Evolutionary conservation across 2,888 invertebrate species (phyloP), one percentile per base, ranked within the genome.

Genomic region (Dusona sp.): DNA sequence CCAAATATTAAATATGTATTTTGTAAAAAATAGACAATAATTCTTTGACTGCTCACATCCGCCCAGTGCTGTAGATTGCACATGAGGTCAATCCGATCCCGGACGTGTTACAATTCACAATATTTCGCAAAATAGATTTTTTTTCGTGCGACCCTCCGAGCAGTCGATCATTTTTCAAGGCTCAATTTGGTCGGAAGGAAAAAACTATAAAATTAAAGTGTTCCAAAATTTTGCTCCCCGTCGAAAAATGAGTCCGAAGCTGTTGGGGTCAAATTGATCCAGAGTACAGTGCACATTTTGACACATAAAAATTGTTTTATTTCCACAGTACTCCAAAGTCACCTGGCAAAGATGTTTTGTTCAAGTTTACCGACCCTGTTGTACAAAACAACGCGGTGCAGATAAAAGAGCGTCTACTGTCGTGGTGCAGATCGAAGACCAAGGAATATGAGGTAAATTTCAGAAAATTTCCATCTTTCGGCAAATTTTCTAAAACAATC

Each of bases 391-490:
- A 98, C 95, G 98, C 98, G 94, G 97, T 97, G 95, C 97, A 98
- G 95, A 98, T 99, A 95, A 99, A 99, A 97, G 98, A 99, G 95
- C 97, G 98, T 95, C 96, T 99, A 95, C 97, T 99, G 95, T 97
- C 97, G 95, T 99, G 99, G 99, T 98, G 98, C 96, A 98, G 98
- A 95, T 97, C 97, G 96, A 98, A 99, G 97, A 99, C 99, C 93
- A 97, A 97, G 96, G 98, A 98, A 96, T 99, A 99, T 95, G 97
- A 98, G 97, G 99, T 99, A 97, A 36, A 42, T 29, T 61, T 61
- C 19, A 8, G 42, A 42, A 29, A 68, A 68, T 78, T 25, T 13
- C 13, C 13, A 25, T 57, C 3, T 25, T 22, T 1, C 7, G 29
- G 29, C 3, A 61, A 61, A 61, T 3, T 0, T 29, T 16, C 2